phyloP scores from a whole-genome alignment of 2,888 invertebrate genomes.

The Scaptomyza cyrtandrae region DNA sequence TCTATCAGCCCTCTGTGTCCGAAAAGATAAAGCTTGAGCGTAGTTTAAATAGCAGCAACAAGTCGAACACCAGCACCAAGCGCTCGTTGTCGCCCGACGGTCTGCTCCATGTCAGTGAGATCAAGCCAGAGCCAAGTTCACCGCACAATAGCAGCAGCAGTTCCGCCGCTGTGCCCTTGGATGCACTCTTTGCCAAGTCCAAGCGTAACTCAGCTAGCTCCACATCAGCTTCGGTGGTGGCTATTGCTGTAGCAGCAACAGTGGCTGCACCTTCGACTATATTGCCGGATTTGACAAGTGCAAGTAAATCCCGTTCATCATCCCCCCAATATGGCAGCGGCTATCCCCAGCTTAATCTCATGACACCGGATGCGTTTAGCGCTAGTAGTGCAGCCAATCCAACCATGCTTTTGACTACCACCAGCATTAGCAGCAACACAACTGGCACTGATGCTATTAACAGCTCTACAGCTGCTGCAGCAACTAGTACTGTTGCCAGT shows the following conservation, averaged over 20 bases:
- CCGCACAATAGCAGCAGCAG: slow-evolving; percentile 50
- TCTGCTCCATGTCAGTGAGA: slow-evolving; percentile 39
- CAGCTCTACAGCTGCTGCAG: slow-evolving; percentile 22
- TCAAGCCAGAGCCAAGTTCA: slow-evolving; percentile 62
- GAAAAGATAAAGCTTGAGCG: slow-evolving; percentile 77
- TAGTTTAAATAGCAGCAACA: slow-evolving; percentile 57
- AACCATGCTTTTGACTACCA: slow-evolving; percentile 47
- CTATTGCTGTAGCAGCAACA: slow-evolving; percentile 70
- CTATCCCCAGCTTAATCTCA: slow-evolving; percentile 88
- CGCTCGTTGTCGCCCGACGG: slow-evolving; percentile 58
- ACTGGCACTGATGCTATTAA: slow-evolving; percentile 25
- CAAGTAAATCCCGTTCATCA: slow-evolving; percentile 67
- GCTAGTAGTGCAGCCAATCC: slow-evolving; percentile 76
- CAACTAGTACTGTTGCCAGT: neutral
- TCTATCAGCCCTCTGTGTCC: slow-evolving; percentile 86
- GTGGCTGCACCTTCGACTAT: slow-evolving; percentile 69
- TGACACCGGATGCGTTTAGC: slow-evolving; percentile 95
- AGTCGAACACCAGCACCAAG: slow-evolving; percentile 34
- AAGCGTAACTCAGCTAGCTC: slow-evolving; percentile 53
- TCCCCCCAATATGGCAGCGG: slow-evolving; percentile 74
- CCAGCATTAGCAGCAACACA: slow-evolving; percentile 34
- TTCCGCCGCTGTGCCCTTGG: slow-evolving; percentile 61
- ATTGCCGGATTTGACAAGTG: slow-evolving; percentile 43
- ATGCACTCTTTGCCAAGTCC: slow-evolving; percentile 72
- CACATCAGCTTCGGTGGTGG: slow-evolving; percentile 60